Conservation (phyloP, 2,888 invertebrate genomes). For the Nephrocerus scutellatus region DNA sequence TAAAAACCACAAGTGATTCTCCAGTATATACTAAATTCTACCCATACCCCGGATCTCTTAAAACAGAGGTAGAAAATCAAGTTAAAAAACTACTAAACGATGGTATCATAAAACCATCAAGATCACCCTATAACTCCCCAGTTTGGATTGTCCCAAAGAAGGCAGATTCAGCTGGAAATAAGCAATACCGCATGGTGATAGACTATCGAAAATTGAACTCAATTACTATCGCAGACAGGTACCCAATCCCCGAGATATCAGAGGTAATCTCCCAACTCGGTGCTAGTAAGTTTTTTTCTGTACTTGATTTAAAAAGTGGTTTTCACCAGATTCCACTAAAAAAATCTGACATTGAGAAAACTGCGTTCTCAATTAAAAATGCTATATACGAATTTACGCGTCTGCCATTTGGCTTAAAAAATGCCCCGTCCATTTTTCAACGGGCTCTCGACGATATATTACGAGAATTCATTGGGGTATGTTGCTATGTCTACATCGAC, state of each 20-base stretch:
- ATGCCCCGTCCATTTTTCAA: slow-evolving; percentile 14
- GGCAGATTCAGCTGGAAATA: slow-evolving; percentile 4
- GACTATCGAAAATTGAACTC: slow-evolving; percentile 13
- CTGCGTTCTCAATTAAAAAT: slow-evolving; percentile 13
- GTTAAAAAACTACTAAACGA: slow-evolving; percentile 4
- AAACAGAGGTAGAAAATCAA: slow-evolving; percentile 11
- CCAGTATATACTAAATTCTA: slow-evolving; percentile 7
- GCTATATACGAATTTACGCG: slow-evolving; percentile 14
- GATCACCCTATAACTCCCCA: no score
- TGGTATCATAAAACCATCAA: slow-evolving; percentile 3
- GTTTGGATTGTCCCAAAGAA: no score
- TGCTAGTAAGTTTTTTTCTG: slow-evolving; percentile 7
- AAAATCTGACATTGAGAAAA: slow-evolving; percentile 11
- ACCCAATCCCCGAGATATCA: slow-evolving; percentile 10
- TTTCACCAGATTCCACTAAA: slow-evolving; percentile 15
- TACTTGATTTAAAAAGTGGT: slow-evolving; percentile 8
- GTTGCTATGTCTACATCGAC: slow-evolving; percentile 15
- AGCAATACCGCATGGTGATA: slow-evolving; percentile 14
- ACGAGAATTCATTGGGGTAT: slow-evolving; percentile 8
- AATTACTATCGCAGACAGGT: slow-evolving; percentile 10
- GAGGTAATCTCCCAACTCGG: slow-evolving; percentile 7
- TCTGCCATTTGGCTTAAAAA: slow-evolving; percentile 14
- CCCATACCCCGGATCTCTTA: slow-evolving; percentile 9
- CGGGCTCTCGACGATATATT: slow-evolving; percentile 14
- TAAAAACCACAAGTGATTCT: not conserved